Percentiles rank a stretch among this genome's conserved stretches.
Conservation (phyloP, 2,888 invertebrate genomes). For the Chrysodeixis includens region DNA sequence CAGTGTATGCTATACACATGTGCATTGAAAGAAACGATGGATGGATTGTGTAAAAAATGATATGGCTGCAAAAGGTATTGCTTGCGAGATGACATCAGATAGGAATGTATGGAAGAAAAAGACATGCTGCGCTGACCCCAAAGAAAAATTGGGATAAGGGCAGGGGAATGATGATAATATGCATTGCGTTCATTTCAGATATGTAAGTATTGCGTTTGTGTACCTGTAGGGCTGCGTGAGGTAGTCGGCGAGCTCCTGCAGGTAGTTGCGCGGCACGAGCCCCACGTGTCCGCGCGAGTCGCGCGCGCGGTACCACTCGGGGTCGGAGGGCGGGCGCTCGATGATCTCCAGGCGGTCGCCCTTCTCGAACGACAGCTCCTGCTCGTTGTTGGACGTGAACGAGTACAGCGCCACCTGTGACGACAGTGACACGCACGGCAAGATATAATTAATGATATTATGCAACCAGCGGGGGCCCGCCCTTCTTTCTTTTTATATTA, state of each 20-base stretch:
- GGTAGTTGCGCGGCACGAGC: conserved; percentile 98
- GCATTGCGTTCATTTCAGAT: too few species aligned
- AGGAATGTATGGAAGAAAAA: too few species aligned
- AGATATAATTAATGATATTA: background rate
- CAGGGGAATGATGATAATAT: too few species aligned
- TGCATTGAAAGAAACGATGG: too few species aligned
- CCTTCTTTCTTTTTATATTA: background rate
- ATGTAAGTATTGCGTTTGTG: too few species aligned
- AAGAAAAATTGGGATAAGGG: too few species aligned
- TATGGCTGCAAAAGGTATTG: too few species aligned
- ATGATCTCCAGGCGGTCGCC: conserved; percentile 98
- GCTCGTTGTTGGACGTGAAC: conserved; percentile 97
- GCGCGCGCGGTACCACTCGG: conserved; percentile 99
- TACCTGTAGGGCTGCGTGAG: conserved; percentile 94
- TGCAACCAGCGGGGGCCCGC: background rate
- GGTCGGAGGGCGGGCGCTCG: conserved; percentile 98
- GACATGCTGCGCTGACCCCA: too few species aligned
- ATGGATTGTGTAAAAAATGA: too few species aligned
- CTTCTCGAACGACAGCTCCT: conserved; percentile 98
- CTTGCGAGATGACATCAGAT: too few species aligned
- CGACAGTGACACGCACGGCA: conserved; percentile 23
- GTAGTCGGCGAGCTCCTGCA: conserved; percentile 97
- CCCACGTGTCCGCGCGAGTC: conserved; percentile 98
- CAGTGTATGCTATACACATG: too few species aligned
- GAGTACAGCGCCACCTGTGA: conserved; percentile 95